phyloP scores from a whole-genome alignment of 2,797 vertebrate genomes.

The Dermochelys coriacea region DNA sequence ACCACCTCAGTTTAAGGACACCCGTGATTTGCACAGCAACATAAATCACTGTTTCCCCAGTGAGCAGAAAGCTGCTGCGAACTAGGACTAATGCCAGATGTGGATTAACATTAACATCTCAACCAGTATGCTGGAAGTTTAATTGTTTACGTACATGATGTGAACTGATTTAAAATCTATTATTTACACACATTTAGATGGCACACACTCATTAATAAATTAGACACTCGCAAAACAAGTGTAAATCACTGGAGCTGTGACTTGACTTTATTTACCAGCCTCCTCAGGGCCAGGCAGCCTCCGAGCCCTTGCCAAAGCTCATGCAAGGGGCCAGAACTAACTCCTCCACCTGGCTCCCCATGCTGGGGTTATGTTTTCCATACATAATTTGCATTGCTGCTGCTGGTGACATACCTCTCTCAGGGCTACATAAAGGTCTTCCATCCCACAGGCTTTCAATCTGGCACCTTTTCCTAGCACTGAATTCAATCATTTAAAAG shows the following conservation, averaged over 20 bases:
- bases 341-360: background rate
- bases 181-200: conserved; percentile 70
- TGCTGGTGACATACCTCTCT: rapidly evolving
- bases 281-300: conserved; percentile 46
- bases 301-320: conserved; percentile 34
- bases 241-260: conserved; percentile 75
- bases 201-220: conserved; percentile 81
- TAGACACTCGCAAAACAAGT: conserved; percentile 74
- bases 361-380: background rate
- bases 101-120: conserved; percentile 70
- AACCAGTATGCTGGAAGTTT: conserved; percentile 51
- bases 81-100: conserved; percentile 60
- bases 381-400: no score
- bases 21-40: conserved; percentile 70
- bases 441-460: background rate
- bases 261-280: conserved; percentile 54
- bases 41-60: conserved; percentile 64
- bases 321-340: conserved; percentile 4
- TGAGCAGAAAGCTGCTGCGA: conserved; percentile 41
- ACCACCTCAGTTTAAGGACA: conserved; percentile 68
- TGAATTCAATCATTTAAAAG: conserved; percentile 37
- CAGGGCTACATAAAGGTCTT: conserved; percentile 16
- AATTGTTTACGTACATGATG: conserved; percentile 74
- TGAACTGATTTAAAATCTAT: conserved; percentile 76
- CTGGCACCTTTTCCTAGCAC: background rate